phyloP scores from a whole-genome alignment of 2,888 invertebrate species.

The Auanema freiburgensis region DNA sequence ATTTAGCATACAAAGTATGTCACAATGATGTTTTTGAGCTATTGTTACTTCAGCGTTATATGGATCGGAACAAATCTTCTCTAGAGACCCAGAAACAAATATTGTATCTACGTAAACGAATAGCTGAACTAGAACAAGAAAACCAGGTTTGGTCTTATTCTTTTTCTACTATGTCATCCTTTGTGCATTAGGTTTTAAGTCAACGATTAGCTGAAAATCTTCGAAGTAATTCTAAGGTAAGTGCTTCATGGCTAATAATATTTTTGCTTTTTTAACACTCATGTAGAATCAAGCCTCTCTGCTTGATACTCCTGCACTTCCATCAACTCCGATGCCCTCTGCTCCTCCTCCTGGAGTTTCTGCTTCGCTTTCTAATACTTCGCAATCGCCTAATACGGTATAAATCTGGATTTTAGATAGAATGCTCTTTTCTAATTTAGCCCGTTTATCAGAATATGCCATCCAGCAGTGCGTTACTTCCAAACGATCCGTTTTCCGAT shows the following conservation, averaged over 20 bases:
- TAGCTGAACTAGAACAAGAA: conserved; percentile 83
- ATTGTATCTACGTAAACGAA: conserved; percentile 80
- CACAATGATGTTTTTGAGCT: neutral
- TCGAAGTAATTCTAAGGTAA: neutral
- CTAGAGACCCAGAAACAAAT: conserved; percentile 81
- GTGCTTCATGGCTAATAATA: too few species aligned
- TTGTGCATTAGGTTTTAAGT: neutral
- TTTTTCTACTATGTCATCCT: neutral
- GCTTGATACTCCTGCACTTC: conserved; percentile 16
- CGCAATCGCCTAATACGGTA: neutral
- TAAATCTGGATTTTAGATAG: neutral
- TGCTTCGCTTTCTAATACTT: neutral
- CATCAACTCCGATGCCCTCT: conserved; percentile 23
- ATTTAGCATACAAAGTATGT: conserved; percentile 80
- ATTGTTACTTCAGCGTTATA: conserved; percentile 50
- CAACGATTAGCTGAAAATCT: conserved; percentile 1
- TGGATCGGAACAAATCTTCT: conserved; percentile 87
- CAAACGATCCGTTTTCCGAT: conserved; percentile 21
- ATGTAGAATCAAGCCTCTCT: conserved; percentile 7
- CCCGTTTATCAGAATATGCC: conserved; percentile 1
- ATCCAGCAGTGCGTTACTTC: neutral
- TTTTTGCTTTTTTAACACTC: conserved; percentile 12
- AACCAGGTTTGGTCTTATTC: conserved; percentile 67
- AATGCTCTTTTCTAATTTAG: neutral
- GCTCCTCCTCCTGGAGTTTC: conserved; percentile 25